Evolutionary conservation across 2,888 invertebrate genomes (phyloP).

Genomic region (Lacanobia oleracea): DNA sequence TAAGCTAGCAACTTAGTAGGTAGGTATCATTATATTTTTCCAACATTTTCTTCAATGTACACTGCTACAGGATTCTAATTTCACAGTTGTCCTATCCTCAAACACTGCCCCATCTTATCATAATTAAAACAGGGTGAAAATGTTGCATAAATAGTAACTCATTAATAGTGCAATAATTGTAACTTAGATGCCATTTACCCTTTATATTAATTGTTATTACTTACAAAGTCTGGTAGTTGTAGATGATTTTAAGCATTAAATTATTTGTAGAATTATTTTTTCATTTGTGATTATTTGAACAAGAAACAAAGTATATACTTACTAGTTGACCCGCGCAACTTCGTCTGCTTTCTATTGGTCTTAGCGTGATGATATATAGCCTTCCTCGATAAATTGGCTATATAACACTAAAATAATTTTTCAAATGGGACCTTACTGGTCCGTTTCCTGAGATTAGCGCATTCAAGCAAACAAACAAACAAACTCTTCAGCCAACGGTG

Average conservation of each 20-base stretch:
- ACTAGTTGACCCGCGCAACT: too few species aligned
- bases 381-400: too few species aligned
- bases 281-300: too few species aligned
- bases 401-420: too few species aligned
- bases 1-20: neutral
- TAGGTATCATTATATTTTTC: neutral
- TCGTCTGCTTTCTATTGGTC: too few species aligned
- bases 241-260: conserved; percentile 64
- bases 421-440: too few species aligned
- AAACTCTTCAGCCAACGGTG: too few species aligned
- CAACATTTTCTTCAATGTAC: neutral
- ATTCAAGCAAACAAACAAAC: too few species aligned
- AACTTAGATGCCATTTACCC: conserved; percentile 19
- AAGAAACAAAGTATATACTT: too few species aligned
- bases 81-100: neutral
- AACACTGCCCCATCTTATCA: conserved; percentile 2
- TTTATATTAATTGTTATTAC: conserved; percentile 57
- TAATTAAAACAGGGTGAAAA: conserved; percentile 31
- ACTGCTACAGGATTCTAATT: neutral
- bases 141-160: conserved; percentile 4
- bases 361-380: too few species aligned
- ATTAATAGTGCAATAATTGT: conserved; percentile 34
- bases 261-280: conserved; percentile 52
- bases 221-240: conserved; percentile 66
- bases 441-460: too few species aligned